These are phyloP conservation scores for Chelidonichthys spinosus DNA, from an alignment of 2,797 vertebrate genomes.

Conservation along the genomic window DNA sequence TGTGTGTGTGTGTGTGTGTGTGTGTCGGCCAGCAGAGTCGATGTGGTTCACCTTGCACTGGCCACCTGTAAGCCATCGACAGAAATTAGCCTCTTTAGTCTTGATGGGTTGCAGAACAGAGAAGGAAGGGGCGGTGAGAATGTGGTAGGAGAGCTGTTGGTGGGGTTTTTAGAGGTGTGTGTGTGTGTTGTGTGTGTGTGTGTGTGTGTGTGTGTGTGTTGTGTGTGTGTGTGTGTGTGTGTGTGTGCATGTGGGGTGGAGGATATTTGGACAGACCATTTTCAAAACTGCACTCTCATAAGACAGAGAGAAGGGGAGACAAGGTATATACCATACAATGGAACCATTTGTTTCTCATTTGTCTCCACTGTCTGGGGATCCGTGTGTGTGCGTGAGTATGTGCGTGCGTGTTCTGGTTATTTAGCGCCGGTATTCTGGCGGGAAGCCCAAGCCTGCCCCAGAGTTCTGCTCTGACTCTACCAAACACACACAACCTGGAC, in stretches of 20 bases:
- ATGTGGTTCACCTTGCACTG: conserved; percentile 83
- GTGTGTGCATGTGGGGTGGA: conserved; percentile 5
- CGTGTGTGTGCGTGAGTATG: conserved; percentile 18
- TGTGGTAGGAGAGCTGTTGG: conserved; percentile 58
- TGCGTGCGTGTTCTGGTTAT: conserved; percentile 35
- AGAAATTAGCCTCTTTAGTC: conserved; percentile 85
- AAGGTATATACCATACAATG: conserved; percentile 59
- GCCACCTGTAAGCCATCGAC: conserved; percentile 87
- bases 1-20: conserved; percentile 28
- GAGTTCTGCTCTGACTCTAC: conserved; percentile 60
- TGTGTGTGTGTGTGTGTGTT: conserved; percentile 14
- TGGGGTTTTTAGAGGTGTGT: conserved; percentile 27
- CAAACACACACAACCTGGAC: conserved; percentile 76
- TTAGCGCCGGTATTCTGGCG: conserved; percentile 62
- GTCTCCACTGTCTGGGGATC: conserved; percentile 50
- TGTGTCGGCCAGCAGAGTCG: conserved; percentile 63
- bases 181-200: conserved; percentile 26
- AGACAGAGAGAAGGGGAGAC: conserved; percentile 38
- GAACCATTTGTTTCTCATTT: conserved; percentile 76
- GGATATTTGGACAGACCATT: conserved; percentile 29
- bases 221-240: conserved; percentile 19
- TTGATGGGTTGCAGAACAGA: conserved; percentile 83
- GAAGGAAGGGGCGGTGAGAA: conserved; percentile 70
- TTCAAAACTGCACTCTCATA: conserved; percentile 53
- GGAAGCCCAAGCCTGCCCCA: conserved; percentile 53